These are phyloP conservation scores for Lepisosteus osseus DNA, from an alignment of 2,113 vertebrate species.

Conservation along the genomic window DNA sequence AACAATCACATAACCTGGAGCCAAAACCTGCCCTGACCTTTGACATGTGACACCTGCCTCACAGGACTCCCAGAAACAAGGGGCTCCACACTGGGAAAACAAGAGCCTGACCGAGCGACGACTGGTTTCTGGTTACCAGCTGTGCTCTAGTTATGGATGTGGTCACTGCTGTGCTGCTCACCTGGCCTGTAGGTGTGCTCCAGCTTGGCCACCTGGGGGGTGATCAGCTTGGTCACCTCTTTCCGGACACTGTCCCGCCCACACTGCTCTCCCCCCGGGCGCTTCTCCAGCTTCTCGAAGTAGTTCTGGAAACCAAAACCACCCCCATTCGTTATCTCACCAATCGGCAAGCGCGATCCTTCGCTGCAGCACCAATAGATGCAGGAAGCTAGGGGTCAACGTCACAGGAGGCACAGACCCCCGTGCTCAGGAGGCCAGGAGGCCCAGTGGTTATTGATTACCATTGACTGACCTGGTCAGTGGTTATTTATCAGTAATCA, in stretches of 20 bases:
- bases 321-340: background rate
- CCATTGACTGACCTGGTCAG: too few relatives aligned
- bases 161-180: slow-evolving; percentile 29
- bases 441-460: too few relatives aligned
- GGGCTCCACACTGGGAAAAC: too few relatives aligned
- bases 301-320: slow-evolving; percentile 74
- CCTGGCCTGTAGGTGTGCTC: slow-evolving; percentile 93
- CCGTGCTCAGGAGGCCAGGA: background rate
- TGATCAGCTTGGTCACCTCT: slow-evolving; percentile 92
- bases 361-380: background rate
- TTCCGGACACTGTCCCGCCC: slow-evolving; percentile 74
- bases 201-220: slow-evolving; percentile 90
- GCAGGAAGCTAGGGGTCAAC: background rate
- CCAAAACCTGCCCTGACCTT: too few relatives aligned
- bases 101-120: too few relatives aligned
- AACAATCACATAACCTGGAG: background rate
- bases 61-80: background rate
- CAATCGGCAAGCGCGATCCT: background rate
- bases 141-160: too few relatives aligned
- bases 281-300: slow-evolving; percentile 94
- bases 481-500: too few relatives aligned
- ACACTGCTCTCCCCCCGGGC: slow-evolving; percentile 66
- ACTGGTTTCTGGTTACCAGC: too few relatives aligned
- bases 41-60: background rate
- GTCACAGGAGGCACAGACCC: background rate